phyloP scores from a whole-genome alignment of 1,140 invertebrate species.

The Calliopsis andreniformis region DNA sequence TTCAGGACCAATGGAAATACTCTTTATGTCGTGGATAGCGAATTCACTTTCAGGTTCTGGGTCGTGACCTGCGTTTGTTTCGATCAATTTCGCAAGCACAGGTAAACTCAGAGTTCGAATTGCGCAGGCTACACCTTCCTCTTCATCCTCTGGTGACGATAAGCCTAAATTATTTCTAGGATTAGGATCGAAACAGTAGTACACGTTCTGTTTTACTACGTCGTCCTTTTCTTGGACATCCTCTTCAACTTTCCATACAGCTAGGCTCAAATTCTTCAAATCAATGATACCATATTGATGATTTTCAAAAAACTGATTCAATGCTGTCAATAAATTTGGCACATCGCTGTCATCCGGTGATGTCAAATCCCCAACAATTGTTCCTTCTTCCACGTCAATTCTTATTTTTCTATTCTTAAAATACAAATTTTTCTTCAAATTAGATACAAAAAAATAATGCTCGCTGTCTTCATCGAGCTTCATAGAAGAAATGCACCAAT shows the following conservation, averaged over 20 bases:
- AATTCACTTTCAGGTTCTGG: conserved; percentile 54
- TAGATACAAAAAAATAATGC: conserved; percentile 48
- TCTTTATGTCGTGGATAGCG: conserved; percentile 70
- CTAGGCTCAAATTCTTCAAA: conserved; percentile 55
- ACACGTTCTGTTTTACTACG: conserved; percentile 53
- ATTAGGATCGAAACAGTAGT: conserved; percentile 73
- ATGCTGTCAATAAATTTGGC: conserved; percentile 52
- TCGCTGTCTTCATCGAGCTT: conserved; percentile 45
- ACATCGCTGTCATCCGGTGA: conserved; percentile 31
- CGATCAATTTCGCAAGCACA: conserved; percentile 61
- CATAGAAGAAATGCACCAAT: conserved; percentile 66
- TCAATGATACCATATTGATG: conserved; percentile 71
- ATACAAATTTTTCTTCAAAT: conserved; percentile 71
- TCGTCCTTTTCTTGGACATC: conserved; percentile 64
- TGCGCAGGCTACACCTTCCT: conserved; percentile 61
- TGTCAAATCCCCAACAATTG: conserved; percentile 60
- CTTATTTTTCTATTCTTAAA: conserved; percentile 68
- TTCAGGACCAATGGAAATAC: conserved; percentile 54
- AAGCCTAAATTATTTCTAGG: conserved; percentile 57
- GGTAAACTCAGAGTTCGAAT: conserved; percentile 58
- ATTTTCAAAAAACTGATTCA: conserved; percentile 69
- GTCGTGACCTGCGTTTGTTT: conserved; percentile 30
- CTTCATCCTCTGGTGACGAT: neutral
- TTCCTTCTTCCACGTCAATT: conserved; percentile 69
- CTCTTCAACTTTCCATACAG: conserved; percentile 73